These are phyloP conservation scores for Okapia johnstoni DNA, from an alignment of 2,113 vertebrate genomes.

Conservation along the genomic window DNA sequence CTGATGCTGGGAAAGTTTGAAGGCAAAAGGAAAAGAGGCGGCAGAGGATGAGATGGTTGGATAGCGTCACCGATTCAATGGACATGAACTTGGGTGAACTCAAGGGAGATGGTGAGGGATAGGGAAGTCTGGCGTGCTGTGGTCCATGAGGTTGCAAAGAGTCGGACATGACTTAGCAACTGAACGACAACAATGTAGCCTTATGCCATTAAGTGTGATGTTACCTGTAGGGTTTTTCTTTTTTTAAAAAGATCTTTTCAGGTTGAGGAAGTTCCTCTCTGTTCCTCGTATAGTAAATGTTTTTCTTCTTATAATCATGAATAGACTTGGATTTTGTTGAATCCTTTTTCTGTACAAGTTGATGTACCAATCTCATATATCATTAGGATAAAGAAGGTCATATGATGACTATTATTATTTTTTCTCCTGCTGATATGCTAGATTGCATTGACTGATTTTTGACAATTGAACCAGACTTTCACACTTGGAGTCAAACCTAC, in stretches of 20 bases:
- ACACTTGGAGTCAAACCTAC: neutral
- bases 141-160: neutral
- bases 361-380: neutral
- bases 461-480: neutral
- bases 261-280: neutral
- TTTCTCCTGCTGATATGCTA: neutral
- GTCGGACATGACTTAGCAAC: neutral
- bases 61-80: neutral
- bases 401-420: neutral
- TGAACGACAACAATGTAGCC: neutral
- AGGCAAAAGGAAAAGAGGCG: neutral
- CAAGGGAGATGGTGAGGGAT: neutral
- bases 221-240: neutral
- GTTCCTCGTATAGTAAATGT: neutral
- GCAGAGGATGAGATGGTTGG: neutral
- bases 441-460: neutral
- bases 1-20: neutral
- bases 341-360: neutral
- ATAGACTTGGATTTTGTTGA: neutral
- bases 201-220: neutral
- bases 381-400: neutral
- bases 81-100: neutral
- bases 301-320: neutral
- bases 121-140: neutral
- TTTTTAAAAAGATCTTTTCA: neutral